Percentiles rank a stretch among this genome's conserved stretches.
phyloP scores from a whole-genome alignment of 2,888 invertebrate genomes.

The Noctua janthina region DNA sequence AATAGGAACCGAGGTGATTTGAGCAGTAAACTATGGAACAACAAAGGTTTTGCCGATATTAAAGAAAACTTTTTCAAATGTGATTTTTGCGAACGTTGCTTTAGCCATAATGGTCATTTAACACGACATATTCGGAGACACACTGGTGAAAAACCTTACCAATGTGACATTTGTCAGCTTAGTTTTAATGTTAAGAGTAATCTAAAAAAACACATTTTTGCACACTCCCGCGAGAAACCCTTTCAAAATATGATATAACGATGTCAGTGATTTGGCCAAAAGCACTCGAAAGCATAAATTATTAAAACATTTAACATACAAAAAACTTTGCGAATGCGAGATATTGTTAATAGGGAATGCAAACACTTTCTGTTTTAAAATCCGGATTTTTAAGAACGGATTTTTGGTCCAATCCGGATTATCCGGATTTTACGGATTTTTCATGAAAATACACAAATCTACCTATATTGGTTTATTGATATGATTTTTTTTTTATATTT shows the following conservation, averaged over 20 bases:
- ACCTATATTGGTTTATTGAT: too few species aligned
- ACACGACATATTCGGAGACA: neutral
- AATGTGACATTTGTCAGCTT: neutral
- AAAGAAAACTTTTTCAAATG: neutral
- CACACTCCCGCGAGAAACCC: neutral
- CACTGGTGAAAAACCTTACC: neutral
- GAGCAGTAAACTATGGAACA: neutral
- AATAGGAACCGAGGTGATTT: neutral
- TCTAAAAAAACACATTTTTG: neutral
- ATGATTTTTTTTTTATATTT: too few species aligned
- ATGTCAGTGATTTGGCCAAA: too few species aligned
- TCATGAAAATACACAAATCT: too few species aligned
- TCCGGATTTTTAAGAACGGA: too few species aligned
- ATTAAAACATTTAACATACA: too few species aligned
- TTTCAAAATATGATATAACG: neutral
- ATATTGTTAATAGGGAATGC: too few species aligned
- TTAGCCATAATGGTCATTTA: neutral
- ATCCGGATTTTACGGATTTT: too few species aligned
- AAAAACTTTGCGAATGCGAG: too few species aligned
- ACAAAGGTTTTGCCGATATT: neutral
- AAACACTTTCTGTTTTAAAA: too few species aligned
- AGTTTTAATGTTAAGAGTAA: neutral
- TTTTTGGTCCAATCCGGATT: too few species aligned
- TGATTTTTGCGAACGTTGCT: neutral
- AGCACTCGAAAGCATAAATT: too few species aligned